These are phyloP conservation scores for Zoanthus gigantus DNA, from an alignment of 92 coral and sea anemone species.

Conservation along the genomic window DNA sequence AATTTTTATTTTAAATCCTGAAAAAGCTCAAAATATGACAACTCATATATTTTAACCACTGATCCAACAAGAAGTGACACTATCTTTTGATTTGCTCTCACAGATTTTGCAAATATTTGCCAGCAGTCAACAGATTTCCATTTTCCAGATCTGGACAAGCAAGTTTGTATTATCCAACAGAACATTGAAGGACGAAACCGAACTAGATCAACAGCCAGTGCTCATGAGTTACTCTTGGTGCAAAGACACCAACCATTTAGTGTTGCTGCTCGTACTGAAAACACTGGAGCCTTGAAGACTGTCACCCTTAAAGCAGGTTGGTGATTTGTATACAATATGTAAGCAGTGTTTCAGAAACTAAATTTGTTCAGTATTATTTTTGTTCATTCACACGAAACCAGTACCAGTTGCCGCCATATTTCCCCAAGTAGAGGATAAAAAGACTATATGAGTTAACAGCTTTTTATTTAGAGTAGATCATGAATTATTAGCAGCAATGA, in stretches of 20 bases:
- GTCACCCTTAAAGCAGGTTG: constrained; percentile 29
- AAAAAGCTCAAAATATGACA: too few relatives aligned
- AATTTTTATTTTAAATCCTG: too few relatives aligned
- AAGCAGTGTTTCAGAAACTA: not conserved
- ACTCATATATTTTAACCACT: too few relatives aligned
- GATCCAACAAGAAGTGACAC: too few relatives aligned
- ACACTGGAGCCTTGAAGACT: constrained; percentile 36
- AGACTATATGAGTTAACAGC: too few relatives aligned
- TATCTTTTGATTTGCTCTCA: not conserved
- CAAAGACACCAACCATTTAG: constrained; percentile 12
- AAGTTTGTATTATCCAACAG: constrained; percentile 94
- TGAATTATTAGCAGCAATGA: too few relatives aligned
- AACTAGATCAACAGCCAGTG: constrained; percentile 66
- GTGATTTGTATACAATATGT: constrained; percentile 8
- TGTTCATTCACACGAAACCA: too few relatives aligned
- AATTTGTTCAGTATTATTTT: not conserved
- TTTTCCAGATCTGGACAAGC: constrained; percentile 98
- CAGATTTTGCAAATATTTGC: constrained; percentile 94
- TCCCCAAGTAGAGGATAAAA: too few relatives aligned
- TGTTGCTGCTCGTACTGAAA: constrained; percentile 2
- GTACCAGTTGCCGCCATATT: too few relatives aligned
- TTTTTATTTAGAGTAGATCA: too few relatives aligned
- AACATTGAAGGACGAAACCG: constrained; percentile 77
- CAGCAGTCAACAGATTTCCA: constrained; percentile 98
- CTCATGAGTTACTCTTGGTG: constrained; percentile 36